Evolutionary conservation across 1,140 invertebrate species (phyloP), one percentile per base, ranked within the genome.

Genomic region (Venturia canescens): DNA sequence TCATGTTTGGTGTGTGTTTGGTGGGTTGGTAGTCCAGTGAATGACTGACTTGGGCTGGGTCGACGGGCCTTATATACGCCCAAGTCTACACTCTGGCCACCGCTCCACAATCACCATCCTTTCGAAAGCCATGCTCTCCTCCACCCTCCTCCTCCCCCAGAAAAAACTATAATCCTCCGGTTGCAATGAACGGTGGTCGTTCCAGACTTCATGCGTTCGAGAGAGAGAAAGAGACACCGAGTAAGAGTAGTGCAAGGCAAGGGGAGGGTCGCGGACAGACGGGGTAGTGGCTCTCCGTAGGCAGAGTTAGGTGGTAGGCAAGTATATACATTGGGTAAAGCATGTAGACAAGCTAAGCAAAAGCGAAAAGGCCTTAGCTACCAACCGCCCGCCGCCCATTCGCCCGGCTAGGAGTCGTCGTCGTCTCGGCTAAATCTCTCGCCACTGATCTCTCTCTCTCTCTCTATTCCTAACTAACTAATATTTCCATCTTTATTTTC

Each of bases 41-140:
- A 90, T 92, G 91, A 92, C 91, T 92, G 91, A 91, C 90, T 92
- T 91, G 89, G 91, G 88, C 89, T 87, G 87, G 90, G 90, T 85
- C 87, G 86, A 84, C 86, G 86, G 90, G 89, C 90, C 87, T 92
- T 92, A 91, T 92, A 92, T 92, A 92, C 91, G 87, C 90, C 90
- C 88, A 91, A 91, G 89, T 92, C 90, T 88, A 90, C 79, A 79
- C 89, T 90, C 89, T 89, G 86, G 87, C 88, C 89, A 91, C 90
- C 66, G 90, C 89, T 92, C 91, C 91, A 92, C 91, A 91, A 92
- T 92, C 91, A 91, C 91, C 90, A 92, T 92, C 91, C 91, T 92
- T 92, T 92, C 91, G 91, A 92, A 92, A 92, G 90, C 91, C 86
- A 87, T 86, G 88, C 88, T 84, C 88, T 84, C 87, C 86, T 87